A percentile compares a stretch with the other conserved stretches of the same genome.
Conservation (phyloP, 2,113 vertebrate species). For the rat (Rattus norvegicus) region DNA sequence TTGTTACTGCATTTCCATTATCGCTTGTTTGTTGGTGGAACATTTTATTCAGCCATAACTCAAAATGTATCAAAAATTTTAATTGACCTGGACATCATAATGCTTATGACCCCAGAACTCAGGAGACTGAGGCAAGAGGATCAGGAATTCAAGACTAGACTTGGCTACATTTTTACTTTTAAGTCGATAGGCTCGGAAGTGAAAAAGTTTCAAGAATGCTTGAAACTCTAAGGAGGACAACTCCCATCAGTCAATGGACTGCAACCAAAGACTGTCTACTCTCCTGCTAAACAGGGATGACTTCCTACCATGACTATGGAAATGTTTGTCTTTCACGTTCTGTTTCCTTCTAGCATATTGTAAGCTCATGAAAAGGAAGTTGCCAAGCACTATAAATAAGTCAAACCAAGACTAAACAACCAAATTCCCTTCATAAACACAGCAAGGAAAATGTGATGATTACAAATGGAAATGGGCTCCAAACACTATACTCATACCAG, state of each 20-base stretch:
- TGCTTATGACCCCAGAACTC: neutral
- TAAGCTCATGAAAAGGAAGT: neutral
- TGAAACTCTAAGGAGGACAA: neutral
- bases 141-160: neutral
- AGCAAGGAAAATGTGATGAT: neutral
- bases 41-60: constrained; percentile 30
- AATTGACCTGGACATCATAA: neutral
- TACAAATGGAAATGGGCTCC: neutral
- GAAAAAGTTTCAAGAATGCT: neutral
- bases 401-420: neutral
- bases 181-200: neutral
- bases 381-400: constrained; percentile 2
- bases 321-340: constrained; percentile 8
- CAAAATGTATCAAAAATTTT: neutral
- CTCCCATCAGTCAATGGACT: neutral
- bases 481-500: neutral
- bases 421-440: neutral
- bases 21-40: constrained; percentile 7
- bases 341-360: constrained; percentile 6
- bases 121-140: neutral
- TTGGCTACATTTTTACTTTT: neutral
- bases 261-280: neutral
- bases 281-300: neutral
- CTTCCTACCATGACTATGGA: neutral
- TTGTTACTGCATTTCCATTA: neutral